Evolutionary conservation across 2,113 vertebrate species (phyloP), one percentile per base, ranked within the genome.

Genomic region (Phrynosoma blainvillii): DNA sequence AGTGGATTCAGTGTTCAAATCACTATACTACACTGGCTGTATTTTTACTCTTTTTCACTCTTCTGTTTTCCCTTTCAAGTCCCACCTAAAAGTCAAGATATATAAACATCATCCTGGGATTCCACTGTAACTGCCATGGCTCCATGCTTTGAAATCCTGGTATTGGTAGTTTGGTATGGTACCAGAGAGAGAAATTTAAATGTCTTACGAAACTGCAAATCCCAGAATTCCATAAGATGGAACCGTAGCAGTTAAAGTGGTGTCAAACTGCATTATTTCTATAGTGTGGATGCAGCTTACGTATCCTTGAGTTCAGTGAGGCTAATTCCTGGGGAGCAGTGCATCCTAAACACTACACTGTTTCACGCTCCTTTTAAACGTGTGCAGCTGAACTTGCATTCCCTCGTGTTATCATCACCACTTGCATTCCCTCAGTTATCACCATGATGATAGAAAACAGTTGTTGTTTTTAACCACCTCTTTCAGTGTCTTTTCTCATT

Each of bases 401-500:
- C 93, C 92, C 95, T 92, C 87, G 66, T 36, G 93, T 92, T 95
- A 91, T 89, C 87, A 54, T 93, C 94, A 92, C 94, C 36, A 42
- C 90, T 85, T 42, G 1, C 86, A 79, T 95, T 91, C 93, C 92
- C 95, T 92, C 87, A 71, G 93, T 92, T 95, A 91, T 89, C 87
- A 54, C 92, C 94, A 92, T 94, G 93, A 75, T 74, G 89, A 88
- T 56, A 92, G 93, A 93, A 94, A 94, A 89, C 91, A 90, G 84
- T 86, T 36, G 36, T 36, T 36, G 84, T 70, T 95, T 80, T 93
- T 92, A 94, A 9, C 87, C 86, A 62, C 94, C 81, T 94, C 93
- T 95, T 83, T 91, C 83, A 94, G 91, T 93, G 92, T 92, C 91
- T 89, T 93, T 95, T 94, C 96, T 93, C 93, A 96, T 96, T 96